Evolutionary conservation across 2,113 vertebrate genomes (phyloP).

Genomic region (Xiphophorus hellerii): DNA sequence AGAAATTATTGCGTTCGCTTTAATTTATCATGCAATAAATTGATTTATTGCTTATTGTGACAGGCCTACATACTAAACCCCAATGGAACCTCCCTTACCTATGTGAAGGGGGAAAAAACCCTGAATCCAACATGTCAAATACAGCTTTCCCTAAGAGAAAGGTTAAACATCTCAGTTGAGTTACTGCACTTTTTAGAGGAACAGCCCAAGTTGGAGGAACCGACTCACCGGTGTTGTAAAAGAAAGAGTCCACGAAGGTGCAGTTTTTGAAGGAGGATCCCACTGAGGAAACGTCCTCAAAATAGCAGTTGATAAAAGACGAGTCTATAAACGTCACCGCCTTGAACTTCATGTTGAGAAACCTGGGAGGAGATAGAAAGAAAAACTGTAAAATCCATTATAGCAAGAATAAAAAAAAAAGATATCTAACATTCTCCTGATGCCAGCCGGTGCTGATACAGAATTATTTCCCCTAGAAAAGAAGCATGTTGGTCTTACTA

Average conservation of each 20-base stretch:
- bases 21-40: too few species aligned
- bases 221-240: constrained; percentile 90
- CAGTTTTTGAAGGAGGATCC: constrained; percentile 94
- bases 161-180: not conserved
- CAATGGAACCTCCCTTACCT: not conserved
- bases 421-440: constrained; percentile 5
- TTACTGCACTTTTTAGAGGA: not conserved
- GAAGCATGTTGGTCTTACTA: not conserved
- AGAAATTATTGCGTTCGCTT: too few species aligned
- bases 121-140: not conserved
- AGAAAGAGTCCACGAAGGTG: constrained; percentile 86
- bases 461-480: not conserved
- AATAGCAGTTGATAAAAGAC: constrained; percentile 89
- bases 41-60: too few species aligned
- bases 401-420: not conserved
- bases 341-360: constrained; percentile 93
- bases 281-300: constrained; percentile 92
- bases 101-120: not conserved
- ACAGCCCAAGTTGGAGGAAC: not conserved
- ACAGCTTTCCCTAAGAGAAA: not conserved
- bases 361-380: constrained; percentile 74
- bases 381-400: not conserved
- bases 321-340: constrained; percentile 93
- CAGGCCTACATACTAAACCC: not conserved
- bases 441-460: not conserved